Evolutionary conservation across 2,797 vertebrate genomes (phyloP).

Genomic region (Coendou prehensilis): DNA sequence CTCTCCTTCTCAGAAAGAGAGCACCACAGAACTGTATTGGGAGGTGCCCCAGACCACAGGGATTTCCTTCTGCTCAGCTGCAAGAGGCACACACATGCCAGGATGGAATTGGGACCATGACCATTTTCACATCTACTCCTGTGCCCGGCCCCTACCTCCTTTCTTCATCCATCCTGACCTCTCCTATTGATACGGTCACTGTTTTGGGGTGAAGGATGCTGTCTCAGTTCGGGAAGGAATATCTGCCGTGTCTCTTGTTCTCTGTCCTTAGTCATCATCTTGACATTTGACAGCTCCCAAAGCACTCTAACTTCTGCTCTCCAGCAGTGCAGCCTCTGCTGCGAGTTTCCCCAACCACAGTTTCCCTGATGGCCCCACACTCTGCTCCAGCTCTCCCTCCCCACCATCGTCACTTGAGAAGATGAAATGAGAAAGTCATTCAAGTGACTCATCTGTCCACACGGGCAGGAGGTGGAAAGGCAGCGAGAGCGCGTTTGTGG

Average conservation of each 20-base stretch:
- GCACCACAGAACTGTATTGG: constrained; percentile 42
- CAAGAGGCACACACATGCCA: constrained; percentile 27
- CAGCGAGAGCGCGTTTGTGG: constrained; percentile 14
- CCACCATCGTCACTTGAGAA: constrained; percentile 82
- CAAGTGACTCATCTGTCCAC: constrained; percentile 82
- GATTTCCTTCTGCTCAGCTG: constrained; percentile 83
- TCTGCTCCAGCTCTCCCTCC: background rate
- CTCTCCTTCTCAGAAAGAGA: constrained; percentile 37
- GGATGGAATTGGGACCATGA: constrained; percentile 14
- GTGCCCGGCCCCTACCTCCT: rapidly evolving
- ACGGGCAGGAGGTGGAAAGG: background rate
- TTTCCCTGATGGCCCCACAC: constrained; percentile 47
- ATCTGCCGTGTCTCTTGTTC: background rate
- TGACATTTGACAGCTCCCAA: background rate
- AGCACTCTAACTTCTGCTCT: background rate
- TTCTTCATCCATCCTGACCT: background rate
- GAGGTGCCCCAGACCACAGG: constrained; percentile 11
- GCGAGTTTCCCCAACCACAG: constrained; percentile 75
- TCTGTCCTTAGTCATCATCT: background rate
- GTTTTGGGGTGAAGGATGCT: background rate
- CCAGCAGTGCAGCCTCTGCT: background rate
- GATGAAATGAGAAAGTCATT: constrained; percentile 80
- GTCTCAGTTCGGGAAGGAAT: background rate
- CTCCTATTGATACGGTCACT: background rate
- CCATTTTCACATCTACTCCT: background rate